Conservation (phyloP, 1,140 invertebrate species). For the Brachionus angularis region DNA sequence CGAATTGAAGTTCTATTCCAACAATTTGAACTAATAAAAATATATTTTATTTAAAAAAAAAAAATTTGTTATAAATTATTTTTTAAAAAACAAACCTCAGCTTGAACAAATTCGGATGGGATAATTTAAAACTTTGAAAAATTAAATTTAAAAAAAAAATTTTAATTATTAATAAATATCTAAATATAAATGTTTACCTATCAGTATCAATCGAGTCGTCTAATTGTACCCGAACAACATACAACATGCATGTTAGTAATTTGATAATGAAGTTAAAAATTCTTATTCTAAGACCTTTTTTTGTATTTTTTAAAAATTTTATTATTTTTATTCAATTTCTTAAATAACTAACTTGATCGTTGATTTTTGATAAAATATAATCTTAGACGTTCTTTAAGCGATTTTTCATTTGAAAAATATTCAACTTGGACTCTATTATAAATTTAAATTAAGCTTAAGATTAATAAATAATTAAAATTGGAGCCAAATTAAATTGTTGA, state of each 20-base stretch:
- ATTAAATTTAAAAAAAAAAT: constrained; percentile 8
- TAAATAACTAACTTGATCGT: constrained; percentile 73
- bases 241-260: constrained; percentile 86
- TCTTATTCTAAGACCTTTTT: constrained; percentile 85
- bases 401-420: constrained; percentile 97
- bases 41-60: not conserved
- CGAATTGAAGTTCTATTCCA: not conserved
- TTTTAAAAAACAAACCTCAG: not conserved
- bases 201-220: constrained; percentile 62
- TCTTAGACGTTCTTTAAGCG: constrained; percentile 93
- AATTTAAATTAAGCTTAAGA: too few species aligned
- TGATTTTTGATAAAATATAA: constrained; percentile 98
- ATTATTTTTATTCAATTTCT: not conserved
- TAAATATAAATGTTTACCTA: constrained; percentile 9
- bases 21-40: not conserved
- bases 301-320: too few species aligned
- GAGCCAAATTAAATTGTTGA: too few species aligned
- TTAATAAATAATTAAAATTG: not conserved
- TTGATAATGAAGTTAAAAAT: constrained; percentile 94
- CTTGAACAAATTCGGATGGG: not conserved
- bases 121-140: constrained; percentile 40
- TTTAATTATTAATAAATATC: not conserved
- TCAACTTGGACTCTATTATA: constrained; percentile 88
- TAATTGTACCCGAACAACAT: constrained; percentile 83
- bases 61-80: not conserved